Conservation (phyloP, 2,113 vertebrate species). For the Vulpes ferrilata region DNA sequence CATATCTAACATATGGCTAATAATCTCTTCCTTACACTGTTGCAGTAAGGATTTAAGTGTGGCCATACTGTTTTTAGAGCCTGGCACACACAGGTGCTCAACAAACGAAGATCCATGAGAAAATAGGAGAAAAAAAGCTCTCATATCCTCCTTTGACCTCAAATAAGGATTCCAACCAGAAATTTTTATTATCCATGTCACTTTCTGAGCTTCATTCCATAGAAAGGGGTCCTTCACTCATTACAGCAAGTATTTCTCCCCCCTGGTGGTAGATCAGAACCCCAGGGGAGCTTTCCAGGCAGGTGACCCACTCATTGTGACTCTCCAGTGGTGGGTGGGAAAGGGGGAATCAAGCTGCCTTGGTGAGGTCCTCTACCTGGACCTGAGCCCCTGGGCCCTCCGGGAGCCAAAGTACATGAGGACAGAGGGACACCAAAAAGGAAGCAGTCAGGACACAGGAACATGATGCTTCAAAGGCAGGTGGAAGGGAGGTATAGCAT, state of each 20-base stretch:
- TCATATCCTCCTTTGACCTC: conserved; percentile 25
- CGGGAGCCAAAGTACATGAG: not conserved
- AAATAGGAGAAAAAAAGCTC: not conserved
- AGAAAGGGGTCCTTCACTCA: not conserved
- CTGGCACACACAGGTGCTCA: not conserved
- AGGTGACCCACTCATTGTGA: not conserved
- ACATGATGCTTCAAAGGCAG: not conserved
- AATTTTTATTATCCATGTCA: not conserved
- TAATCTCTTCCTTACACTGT: not conserved
- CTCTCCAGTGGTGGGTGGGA: not conserved
- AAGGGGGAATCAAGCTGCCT: not conserved
- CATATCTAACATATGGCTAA: not conserved
- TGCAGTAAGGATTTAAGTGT: not conserved
- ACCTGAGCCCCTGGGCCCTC: not conserved
- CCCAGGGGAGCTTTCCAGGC: not conserved
- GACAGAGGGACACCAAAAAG: not conserved
- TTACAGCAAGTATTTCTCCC: not conserved
- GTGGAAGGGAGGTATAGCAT: not conserved
- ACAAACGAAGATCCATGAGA: not conserved
- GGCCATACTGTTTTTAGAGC: not conserved
- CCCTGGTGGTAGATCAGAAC: not conserved
- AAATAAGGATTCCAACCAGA: not conserved
- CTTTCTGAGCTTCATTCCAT: conserved; percentile 2
- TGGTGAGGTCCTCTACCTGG: not conserved
- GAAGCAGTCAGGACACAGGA: not conserved